Base-by-base conservation (phyloP, 2,888 invertebrate genomes). In the Pristionchus entomophagus region DNA sequence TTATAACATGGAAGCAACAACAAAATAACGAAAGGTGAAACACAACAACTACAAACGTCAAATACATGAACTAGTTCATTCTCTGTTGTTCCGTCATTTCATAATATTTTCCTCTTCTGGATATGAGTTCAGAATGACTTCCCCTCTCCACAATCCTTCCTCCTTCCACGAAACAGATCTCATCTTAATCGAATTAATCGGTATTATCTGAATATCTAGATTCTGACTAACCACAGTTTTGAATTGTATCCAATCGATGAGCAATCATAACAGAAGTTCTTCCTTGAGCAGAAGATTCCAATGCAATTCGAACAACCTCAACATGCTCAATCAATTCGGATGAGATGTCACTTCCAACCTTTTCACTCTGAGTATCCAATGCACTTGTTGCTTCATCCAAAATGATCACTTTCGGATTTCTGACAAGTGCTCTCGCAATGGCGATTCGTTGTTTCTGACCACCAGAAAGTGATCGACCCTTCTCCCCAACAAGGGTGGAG, bases 391-490 rank as follows among this genome's bases (percentile, higher is more conserved):
- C 80, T 35, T 80, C 80, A 80, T 80, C 80, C 29, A 80, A 19
- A 29, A 73, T 22, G 12, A 73, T 73, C 1, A 73, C 73, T 26
- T 32, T 32, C 17, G 73, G 73, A 73, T 41, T 41, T 73, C 73
- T 73, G 3, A 73, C 73, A 10, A 73, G 41, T n/a, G 73, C 73
- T 73, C 73, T 73, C 49, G 80, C 80, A 80, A 80, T 80, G 49
- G 80, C 80, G 22, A 80, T 53, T 80, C 80, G 51, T 32, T 80
- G 80, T 80, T 80, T 80, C 32, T 80, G 80, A 22, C 80, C 80
- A 41, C 53, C 80, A 53, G 80, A 80, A 2, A 80, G 80, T 14
- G 51, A 51, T 80, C 80, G 80, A 49, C 80, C 80, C 80, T 80
- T 80, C 32, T 80, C 80, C 12, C 80, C 80, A 14, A 80, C 80